These are phyloP conservation scores for Eulemur rubriventer DNA, from an alignment of 2,797 vertebrate species.

Conservation along the genomic window DNA sequence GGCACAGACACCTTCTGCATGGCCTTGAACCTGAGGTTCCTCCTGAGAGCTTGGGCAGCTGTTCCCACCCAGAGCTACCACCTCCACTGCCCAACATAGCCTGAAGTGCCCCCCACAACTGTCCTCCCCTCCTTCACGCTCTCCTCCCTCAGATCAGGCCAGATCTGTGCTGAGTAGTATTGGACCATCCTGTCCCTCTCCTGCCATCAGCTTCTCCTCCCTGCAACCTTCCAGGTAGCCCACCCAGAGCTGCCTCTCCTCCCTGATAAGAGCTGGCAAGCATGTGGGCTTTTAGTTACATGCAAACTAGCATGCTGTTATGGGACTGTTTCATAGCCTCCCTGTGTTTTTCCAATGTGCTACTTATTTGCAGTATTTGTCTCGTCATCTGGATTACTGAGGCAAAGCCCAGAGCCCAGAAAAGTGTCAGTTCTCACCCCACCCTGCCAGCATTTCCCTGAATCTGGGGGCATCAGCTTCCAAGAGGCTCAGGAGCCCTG, in stretches of 20 bases:
- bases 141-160: background rate
- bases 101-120: no score
- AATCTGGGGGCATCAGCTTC: background rate
- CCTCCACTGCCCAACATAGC: background rate
- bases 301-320: background rate
- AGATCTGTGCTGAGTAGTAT: background rate
- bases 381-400: constrained; percentile 49
- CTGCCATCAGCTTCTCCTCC: background rate
- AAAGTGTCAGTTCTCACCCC: constrained; percentile 37
- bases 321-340: background rate
- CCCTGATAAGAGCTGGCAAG: background rate
- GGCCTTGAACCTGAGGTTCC: background rate
- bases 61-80: background rate
- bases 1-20: background rate
- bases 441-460: constrained; percentile 47
- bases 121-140: background rate
- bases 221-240: background rate
- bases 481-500: background rate
- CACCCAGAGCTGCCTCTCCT: background rate
- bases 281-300: background rate
- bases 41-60: background rate
- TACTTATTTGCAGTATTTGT: constrained; percentile 53
- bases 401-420: constrained; percentile 48
- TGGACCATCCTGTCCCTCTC: background rate
- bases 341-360: constrained; percentile 39